Conservation (phyloP, 2,797 vertebrate species). For the Apogon talboti region DNA sequence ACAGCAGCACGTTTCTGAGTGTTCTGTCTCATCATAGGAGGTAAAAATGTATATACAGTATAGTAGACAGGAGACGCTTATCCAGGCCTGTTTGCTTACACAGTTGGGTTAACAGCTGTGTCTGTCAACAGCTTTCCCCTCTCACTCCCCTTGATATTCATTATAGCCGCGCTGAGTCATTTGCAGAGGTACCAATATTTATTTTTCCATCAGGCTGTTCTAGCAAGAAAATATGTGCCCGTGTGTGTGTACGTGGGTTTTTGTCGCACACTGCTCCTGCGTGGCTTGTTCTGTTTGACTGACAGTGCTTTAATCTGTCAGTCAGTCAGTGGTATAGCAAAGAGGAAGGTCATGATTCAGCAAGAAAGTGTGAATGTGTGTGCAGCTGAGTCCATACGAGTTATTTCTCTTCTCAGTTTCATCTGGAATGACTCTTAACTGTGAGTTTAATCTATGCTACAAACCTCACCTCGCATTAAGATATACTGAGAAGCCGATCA, state of each 20-base stretch:
- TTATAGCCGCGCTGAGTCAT: slow-evolving; percentile 48
- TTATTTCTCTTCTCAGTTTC: slow-evolving; percentile 34
- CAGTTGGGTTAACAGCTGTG: slow-evolving; percentile 48
- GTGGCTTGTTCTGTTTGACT: slow-evolving; percentile 38
- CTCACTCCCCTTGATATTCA: slow-evolving; percentile 45
- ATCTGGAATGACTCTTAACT: slow-evolving; percentile 48
- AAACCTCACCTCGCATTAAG: background rate
- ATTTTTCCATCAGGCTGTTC: slow-evolving; percentile 53
- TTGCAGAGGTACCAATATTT: slow-evolving; percentile 57
- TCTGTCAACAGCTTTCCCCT: slow-evolving; percentile 50
- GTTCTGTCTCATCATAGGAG: background rate
- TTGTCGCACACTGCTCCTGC: slow-evolving; percentile 3
- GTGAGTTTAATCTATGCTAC: slow-evolving; percentile 4
- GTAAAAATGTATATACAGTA: slow-evolving; percentile 25
- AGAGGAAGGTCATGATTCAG: slow-evolving; percentile 68
- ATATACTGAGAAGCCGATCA: background rate
- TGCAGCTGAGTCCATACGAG: slow-evolving; percentile 31
- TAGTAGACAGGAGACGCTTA: slow-evolving; percentile 17
- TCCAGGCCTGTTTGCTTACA: slow-evolving; percentile 40
- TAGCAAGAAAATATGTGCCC: slow-evolving; percentile 22
- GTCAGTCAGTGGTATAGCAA: slow-evolving; percentile 39
- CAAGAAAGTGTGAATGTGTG: slow-evolving; percentile 39
- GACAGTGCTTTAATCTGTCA: slow-evolving; percentile 44
- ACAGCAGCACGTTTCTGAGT: background rate
- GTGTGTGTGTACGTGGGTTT: slow-evolving; percentile 2